Base-by-base conservation (phyloP, 2,888 invertebrate genomes). In the Stenchaetothrips biformis region DNA sequence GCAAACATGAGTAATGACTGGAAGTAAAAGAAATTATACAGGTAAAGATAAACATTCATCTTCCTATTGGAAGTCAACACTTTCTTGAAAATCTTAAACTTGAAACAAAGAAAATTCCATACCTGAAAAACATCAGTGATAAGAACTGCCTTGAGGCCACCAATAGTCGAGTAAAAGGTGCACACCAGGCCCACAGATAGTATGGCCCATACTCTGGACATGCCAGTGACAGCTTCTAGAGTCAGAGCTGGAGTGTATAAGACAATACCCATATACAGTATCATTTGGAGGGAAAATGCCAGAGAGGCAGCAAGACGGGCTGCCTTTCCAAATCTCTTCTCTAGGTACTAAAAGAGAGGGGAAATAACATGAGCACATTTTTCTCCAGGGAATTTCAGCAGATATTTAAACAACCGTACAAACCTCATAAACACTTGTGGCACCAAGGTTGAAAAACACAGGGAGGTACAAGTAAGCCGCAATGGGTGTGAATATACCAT, bases 181-280 rank as follows among this genome's bases (percentile, higher is more conserved):
- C 88, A 88, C 7, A 87, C 87, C 27, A 86, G 74, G 3, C 89
- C 89, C 80, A 89, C 87, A 16, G 87, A 81, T 8, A 88, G 81
- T 81, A 90, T 87, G 79, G 89, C 88, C 80, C 84, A 84, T 53
- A 85, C 84, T 82, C 87, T 86, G 48, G 88, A 86, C 74, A 89
- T 82, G 59, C 89, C 89, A 2, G 89, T 89, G 9, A 90, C 89
- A 0, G 91, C 87, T 82, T 87, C 87, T 27, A 98, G 86, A 0
- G 97, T 97, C 83, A 98, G 89, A 0, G 98, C 94, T 2, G 98
- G 98, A 0, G 98, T 97, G 86, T 95, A 98, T 11, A 98, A 87
- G 25, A 97, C 98, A 83, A 98, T 94, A 0, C 97, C 95, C 89
- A 95, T 95, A 84, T 95, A 95, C 27, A 96, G 88, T 83, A 96